These are phyloP conservation scores for Paralinhomoeus sp. DNA, from an alignment of 2,888 invertebrate genomes.

Conservation along the genomic window DNA sequence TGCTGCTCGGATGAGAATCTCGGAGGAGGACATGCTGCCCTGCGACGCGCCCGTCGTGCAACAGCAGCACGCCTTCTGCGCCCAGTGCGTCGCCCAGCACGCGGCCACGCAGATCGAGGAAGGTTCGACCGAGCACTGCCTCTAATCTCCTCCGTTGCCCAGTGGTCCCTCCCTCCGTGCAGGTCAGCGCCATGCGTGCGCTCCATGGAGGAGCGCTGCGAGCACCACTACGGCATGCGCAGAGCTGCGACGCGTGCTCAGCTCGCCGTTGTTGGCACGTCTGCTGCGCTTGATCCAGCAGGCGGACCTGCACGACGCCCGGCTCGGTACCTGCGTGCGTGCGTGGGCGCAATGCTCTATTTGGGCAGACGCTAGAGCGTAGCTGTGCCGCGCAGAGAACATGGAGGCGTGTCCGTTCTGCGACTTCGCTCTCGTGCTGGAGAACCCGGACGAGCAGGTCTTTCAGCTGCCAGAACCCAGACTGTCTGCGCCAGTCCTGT, in stretches of 20 bases:
- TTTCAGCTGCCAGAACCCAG: slow-evolving; percentile 36
- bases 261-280: neutral
- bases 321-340: too few species aligned
- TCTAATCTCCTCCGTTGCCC: too few species aligned
- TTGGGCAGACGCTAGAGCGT: too few species aligned
- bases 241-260: neutral
- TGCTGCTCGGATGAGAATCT: neutral
- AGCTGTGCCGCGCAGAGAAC: slow-evolving; percentile 22
- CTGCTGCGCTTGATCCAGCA: neutral
- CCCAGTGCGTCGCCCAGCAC: neutral
- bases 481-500: slow-evolving; percentile 38
- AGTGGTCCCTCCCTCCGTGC: neutral
- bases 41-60: too few species aligned
- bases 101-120: slow-evolving; percentile 1
- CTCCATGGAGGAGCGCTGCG: neutral
- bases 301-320: neutral
- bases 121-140: neutral
- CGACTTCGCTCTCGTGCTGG: slow-evolving; percentile 35
- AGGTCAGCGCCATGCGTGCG: neutral
- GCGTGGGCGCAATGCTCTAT: too few species aligned
- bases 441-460: slow-evolving; percentile 27
- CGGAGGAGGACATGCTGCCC: neutral
- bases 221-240: neutral
- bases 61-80: neutral
- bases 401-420: slow-evolving; percentile 39